These are phyloP conservation scores for Neoseiulus cucumeris DNA, from an alignment of 1,140 invertebrate species.

Conservation along the genomic window DNA sequence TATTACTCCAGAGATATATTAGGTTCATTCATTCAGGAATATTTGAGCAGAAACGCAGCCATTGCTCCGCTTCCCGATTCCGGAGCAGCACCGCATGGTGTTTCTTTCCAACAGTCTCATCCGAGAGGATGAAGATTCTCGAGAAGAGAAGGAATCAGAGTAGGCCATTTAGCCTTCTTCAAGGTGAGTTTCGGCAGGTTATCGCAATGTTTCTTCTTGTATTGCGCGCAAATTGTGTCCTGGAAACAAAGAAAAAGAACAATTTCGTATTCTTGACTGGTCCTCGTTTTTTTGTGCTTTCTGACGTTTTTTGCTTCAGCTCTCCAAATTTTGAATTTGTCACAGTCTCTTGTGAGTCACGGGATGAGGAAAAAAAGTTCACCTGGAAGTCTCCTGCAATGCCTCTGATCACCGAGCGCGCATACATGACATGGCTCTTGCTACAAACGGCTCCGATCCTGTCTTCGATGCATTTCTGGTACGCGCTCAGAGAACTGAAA, in stretches of 20 bases:
- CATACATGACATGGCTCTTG: not conserved
- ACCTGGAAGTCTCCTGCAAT: not conserved
- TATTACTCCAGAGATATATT: no score
- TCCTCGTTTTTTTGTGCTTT: no score
- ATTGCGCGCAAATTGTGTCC: not conserved
- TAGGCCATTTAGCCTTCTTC: not conserved
- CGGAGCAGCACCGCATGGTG: not conserved
- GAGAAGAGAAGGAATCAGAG: not conserved
- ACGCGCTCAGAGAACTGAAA: not conserved
- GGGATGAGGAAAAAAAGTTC: no score
- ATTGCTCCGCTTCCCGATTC: no score
- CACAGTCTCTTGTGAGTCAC: no score
- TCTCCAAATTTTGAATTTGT: no score
- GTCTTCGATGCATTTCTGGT: not conserved
- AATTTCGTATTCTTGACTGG: no score
- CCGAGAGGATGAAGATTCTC: not conserved
- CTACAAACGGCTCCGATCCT: not conserved
- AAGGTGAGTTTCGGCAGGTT: not conserved
- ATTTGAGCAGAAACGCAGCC: no score
- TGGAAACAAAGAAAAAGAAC: not conserved
- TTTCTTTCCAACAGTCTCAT: not conserved
- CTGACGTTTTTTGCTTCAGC: no score
- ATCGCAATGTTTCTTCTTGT: not conserved
- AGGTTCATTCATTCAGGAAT: no score
- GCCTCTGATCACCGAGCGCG: not conserved